These are phyloP conservation scores for Cantharis lateralis DNA, from an alignment of 2,888 invertebrate genomes.

Conservation along the genomic window DNA sequence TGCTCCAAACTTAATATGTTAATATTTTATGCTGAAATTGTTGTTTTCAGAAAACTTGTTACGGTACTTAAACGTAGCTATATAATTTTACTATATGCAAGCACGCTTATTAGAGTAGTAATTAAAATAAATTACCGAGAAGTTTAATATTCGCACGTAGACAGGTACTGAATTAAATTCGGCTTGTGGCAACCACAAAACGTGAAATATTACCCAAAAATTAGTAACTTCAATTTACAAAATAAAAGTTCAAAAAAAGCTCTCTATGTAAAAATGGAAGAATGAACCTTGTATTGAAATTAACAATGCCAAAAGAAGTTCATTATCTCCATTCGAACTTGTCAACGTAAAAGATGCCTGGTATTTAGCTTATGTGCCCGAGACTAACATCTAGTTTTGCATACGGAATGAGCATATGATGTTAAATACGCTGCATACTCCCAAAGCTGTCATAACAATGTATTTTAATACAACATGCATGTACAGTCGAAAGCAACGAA, in stretches of 20 bases:
- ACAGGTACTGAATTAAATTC: constrained; percentile 12
- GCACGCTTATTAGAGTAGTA: constrained; percentile 28
- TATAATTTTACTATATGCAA: constrained; percentile 29
- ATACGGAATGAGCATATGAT: constrained; percentile 45
- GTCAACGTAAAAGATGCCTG: constrained; percentile 30
- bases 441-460: constrained; percentile 52
- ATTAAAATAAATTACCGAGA: constrained; percentile 31
- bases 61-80: constrained; percentile 28
- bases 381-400: constrained; percentile 39
- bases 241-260: background rate
- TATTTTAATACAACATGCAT: constrained; percentile 51
- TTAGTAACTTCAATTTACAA: background rate
- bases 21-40: constrained; percentile 17
- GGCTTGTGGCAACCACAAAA: constrained; percentile 19
- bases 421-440: constrained; percentile 49
- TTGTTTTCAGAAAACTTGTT: constrained; percentile 24
- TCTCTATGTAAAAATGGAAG: background rate
- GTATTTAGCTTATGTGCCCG: constrained; percentile 29
- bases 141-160: constrained; percentile 30
- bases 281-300: background rate
- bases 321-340: background rate
- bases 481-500: constrained; percentile 45
- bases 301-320: background rate
- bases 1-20: constrained; percentile 7
- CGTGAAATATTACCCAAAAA: background rate